phyloP scores from a whole-genome alignment of 2,113 vertebrate species.

The Mesitornis unicolor region DNA sequence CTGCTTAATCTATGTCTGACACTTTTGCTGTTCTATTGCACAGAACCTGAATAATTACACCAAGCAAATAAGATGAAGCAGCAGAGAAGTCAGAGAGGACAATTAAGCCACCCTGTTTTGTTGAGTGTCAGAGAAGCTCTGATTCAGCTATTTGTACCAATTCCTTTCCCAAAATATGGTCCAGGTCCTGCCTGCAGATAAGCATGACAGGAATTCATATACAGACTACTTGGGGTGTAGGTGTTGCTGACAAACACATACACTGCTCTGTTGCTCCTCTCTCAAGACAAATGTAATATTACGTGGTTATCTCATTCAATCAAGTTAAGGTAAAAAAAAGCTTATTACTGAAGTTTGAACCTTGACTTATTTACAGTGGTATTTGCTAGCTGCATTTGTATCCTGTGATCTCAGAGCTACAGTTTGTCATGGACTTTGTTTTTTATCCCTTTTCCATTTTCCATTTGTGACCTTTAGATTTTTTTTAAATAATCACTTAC shows the following conservation, averaged over 20 bases:
- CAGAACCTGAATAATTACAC: neutral
- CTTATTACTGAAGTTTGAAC: neutral
- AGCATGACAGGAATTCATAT: neutral
- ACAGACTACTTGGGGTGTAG: neutral
- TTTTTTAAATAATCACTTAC: neutral
- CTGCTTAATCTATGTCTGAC: neutral
- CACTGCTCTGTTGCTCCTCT: neutral
- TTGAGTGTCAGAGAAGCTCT: neutral
- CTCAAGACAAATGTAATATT: neutral
- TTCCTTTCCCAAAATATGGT: neutral
- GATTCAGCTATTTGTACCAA: neutral
- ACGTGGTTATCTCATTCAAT: neutral
- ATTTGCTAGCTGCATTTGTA: neutral
- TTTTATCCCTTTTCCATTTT: neutral
- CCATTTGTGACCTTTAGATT: neutral
- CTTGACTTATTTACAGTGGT: neutral
- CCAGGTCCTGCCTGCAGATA: neutral
- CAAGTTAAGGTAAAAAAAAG: neutral
- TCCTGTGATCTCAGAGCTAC: neutral
- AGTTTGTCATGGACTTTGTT: neutral
- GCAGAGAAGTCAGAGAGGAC: neutral
- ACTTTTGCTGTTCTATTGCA: neutral
- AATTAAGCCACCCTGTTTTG: neutral
- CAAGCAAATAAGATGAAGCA: neutral
- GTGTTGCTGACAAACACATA: conserved; percentile 6